Base-by-base conservation (phyloP, 2,113 vertebrate species). In the Castor canadensis region DNA sequence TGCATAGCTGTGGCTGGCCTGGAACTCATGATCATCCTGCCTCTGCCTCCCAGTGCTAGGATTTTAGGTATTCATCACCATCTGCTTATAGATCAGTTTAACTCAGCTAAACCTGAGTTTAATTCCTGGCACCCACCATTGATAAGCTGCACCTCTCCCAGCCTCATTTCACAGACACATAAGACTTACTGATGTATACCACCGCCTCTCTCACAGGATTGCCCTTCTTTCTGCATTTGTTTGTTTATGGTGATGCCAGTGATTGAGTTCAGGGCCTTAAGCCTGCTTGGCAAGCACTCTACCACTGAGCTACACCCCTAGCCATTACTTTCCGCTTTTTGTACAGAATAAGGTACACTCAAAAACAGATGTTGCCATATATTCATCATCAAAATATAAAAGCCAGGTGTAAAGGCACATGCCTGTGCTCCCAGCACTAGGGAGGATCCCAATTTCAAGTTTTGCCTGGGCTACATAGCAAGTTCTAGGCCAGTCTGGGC, bases 371-470 rank as follows among this genome's bases (percentile, higher is more conserved):
- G 60, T 32, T 90, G 47, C 86, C 43, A 75, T 52, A 49, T 75
- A 86, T 43, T 93, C 49, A 75, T 35, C 54, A 85, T 79, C 81
- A 86, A 90, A 90, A 86, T 35, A 75, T 45, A n/a, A n/a, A n/a
- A n/a, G n/a, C n/a, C n/a, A n/a, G n/a, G n/a, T n/a, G n/a, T n/a
- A n/a, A n/a, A n/a, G n/a, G n/a, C n/a, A n/a, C n/a, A n/a, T n/a
- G n/a, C n/a, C n/a, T n/a, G n/a, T n/a, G n/a, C n/a, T n/a, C n/a
- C n/a, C n/a, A n/a, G n/a, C n/a, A n/a, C n/a, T n/a, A n/a, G n/a
- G n/a, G n/a, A n/a, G n/a, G n/a, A n/a, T n/a, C n/a, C n/a, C n/a
- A n/a, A n/a, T n/a, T n/a, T n/a, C n/a, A n/a, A n/a, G n/a, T n/a
- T n/a, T n/a, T n/a, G n/a, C n/a, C n/a, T n/a, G n/a, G n/a, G n/a